Evolutionary conservation across 2,797 vertebrate genomes (phyloP).

Genomic region (Hyperoplus immaculatus): DNA sequence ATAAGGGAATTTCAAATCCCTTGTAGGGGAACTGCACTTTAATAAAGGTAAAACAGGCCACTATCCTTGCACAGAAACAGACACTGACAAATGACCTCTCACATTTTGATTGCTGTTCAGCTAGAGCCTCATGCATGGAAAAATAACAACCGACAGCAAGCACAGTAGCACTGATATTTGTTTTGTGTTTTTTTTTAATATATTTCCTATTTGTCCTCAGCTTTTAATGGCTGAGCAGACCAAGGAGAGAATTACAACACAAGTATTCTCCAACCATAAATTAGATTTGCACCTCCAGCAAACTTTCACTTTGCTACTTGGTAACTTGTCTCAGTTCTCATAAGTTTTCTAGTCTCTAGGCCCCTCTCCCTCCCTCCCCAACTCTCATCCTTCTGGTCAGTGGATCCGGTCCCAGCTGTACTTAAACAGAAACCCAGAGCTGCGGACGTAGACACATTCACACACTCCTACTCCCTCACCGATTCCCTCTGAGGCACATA

Average conservation of each 20-base stretch:
- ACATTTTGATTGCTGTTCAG: constrained; percentile 73
- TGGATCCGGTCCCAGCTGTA: constrained; percentile 83
- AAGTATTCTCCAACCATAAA: constrained; percentile 73
- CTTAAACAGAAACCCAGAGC: constrained; percentile 83
- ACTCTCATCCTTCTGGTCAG: constrained; percentile 81
- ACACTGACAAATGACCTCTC: constrained; percentile 74
- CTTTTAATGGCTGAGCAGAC: constrained; percentile 81
- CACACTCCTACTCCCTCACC: constrained; percentile 79
- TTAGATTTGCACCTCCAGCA: constrained; percentile 85
- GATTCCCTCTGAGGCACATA: constrained; percentile 75
- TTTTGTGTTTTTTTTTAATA: constrained; percentile 41
- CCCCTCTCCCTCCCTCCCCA: constrained; percentile 25
- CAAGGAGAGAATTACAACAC: constrained; percentile 74
- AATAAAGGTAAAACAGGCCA: constrained; percentile 43
- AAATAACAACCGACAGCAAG: constrained; percentile 66
- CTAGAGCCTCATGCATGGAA: constrained; percentile 56
- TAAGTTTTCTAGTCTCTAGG: constrained; percentile 81
- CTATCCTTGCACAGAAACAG: constrained; percentile 58
- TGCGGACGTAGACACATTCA: constrained; percentile 86
- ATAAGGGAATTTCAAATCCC: constrained; percentile 48
- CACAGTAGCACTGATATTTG: constrained; percentile 59
- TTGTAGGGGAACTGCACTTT: constrained; percentile 36
- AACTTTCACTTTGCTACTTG: constrained; percentile 81
- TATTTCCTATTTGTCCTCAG: constrained; percentile 76
- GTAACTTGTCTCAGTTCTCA: constrained; percentile 83